A percentile compares a stretch with the other conserved stretches of the same genome.
phyloP scores from a whole-genome alignment of 2,888 invertebrate genomes.

The Mantis religiosa region DNA sequence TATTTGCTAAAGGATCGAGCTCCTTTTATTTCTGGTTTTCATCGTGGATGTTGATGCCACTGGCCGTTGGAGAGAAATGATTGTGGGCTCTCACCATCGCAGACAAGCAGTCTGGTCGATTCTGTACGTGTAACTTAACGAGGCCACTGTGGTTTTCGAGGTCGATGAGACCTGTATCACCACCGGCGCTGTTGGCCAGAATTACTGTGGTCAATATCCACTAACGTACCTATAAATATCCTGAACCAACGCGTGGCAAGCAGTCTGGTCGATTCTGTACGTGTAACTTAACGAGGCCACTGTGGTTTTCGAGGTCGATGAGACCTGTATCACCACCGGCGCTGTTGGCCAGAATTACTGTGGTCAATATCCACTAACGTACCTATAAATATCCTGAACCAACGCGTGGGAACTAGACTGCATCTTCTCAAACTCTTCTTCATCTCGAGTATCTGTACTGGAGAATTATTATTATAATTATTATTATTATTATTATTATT shows the following conservation, averaged over 20 bases:
- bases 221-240: background rate
- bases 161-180: background rate
- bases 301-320: background rate
- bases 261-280: background rate
- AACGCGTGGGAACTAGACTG: background rate
- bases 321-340: background rate
- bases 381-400: background rate
- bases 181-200: background rate
- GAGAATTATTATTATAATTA: no score
- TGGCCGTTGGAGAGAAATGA: background rate
- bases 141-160: background rate
- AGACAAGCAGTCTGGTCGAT: background rate
- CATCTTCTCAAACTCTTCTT: background rate
- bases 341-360: background rate
- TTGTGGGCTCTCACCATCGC: background rate
- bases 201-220: background rate
- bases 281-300: background rate
- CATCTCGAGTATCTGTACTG: no score
- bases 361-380: background rate
- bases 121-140: background rate
- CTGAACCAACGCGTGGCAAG: background rate
- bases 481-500: no score
- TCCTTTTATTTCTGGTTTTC: background rate
- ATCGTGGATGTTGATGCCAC: background rate
- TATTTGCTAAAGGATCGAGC: background rate